Evolutionary conservation across 2,797 vertebrate genomes (phyloP).

Genomic region (Xiphorhynchus erythropygius): DNA sequence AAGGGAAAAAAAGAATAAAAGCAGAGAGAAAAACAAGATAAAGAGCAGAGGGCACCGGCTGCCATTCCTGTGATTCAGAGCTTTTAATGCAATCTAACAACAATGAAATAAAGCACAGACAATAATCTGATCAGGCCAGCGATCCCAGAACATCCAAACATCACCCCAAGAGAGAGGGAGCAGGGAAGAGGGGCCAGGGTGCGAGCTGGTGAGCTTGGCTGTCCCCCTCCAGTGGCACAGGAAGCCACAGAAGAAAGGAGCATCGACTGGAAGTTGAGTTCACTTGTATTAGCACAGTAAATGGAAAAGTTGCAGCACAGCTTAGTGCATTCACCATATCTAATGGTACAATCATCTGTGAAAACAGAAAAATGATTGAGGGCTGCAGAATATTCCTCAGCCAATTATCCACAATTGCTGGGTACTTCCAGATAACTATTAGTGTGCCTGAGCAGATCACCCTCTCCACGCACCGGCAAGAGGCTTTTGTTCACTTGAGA

Average conservation of each 20-base stretch:
- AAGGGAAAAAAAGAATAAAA: neutral
- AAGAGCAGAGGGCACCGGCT: neutral
- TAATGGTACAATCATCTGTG: slow-evolving; percentile 50
- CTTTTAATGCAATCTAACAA: neutral
- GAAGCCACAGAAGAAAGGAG: neutral
- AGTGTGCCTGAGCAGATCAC: neutral
- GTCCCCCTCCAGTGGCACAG: neutral
- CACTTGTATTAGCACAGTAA: neutral
- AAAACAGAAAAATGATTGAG: slow-evolving; percentile 47
- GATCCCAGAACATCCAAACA: neutral
- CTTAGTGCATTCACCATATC: slow-evolving; percentile 48
- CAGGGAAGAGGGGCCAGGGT: neutral
- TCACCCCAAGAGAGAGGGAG: neutral
- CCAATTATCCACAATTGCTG: slow-evolving; percentile 21
- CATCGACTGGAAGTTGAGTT: neutral
- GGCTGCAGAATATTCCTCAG: slow-evolving; percentile 45
- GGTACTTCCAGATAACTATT: neutral
- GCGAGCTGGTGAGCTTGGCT: accelerated
- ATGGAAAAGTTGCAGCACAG: slow-evolving; percentile 28
- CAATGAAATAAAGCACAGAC: neutral
- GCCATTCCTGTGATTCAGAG: neutral
- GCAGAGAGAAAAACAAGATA: neutral
- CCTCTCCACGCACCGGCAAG: neutral
- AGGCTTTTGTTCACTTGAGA: neutral
- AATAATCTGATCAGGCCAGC: neutral